Percentiles rank a stretch among this genome's conserved stretches.
Evolutionary conservation across 2,888 invertebrate species (phyloP).

Genomic region (Cantharis lateralis): DNA sequence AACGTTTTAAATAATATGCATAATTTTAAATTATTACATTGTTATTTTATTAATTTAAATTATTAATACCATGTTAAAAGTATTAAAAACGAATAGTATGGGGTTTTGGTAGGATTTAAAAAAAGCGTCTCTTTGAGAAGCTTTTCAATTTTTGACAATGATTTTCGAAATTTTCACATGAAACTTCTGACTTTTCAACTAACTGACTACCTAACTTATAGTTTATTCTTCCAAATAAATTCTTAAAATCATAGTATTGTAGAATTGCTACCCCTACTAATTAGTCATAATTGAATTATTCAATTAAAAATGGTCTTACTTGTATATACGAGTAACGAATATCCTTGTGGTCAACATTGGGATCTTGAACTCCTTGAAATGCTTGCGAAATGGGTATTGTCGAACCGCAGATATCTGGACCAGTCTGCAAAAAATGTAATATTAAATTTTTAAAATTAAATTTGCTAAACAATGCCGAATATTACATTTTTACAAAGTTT

Average conservation of each 20-base stretch:
- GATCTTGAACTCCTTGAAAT: constrained; percentile 22
- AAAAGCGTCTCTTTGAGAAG: too few species aligned
- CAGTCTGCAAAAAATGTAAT: constrained; percentile 15
- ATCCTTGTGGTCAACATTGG: constrained; percentile 21
- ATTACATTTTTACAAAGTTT: not conserved
- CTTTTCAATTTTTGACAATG: too few species aligned
- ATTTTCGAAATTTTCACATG: not conserved
- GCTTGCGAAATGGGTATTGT: constrained; percentile 22
- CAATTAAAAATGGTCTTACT: constrained; percentile 13
- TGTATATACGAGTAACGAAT: constrained; percentile 16
- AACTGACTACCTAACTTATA: too few species aligned
- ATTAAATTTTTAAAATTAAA: not conserved
- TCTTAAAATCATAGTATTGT: too few species aligned
- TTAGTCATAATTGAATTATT: not conserved
- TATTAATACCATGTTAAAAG: too few species aligned
- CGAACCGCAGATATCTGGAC: constrained; percentile 25
- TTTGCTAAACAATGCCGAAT: not conserved
- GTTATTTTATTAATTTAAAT: too few species aligned
- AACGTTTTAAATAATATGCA: too few species aligned
- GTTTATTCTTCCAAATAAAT: too few species aligned
- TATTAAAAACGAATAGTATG: too few species aligned
- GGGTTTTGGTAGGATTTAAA: too few species aligned
- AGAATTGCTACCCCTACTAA: not conserved
- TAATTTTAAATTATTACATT: too few species aligned
- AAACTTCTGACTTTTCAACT: too few species aligned